These are phyloP conservation scores for Leucophora obtusa DNA, from an alignment of 2,888 invertebrate genomes.

Conservation along the genomic window DNA sequence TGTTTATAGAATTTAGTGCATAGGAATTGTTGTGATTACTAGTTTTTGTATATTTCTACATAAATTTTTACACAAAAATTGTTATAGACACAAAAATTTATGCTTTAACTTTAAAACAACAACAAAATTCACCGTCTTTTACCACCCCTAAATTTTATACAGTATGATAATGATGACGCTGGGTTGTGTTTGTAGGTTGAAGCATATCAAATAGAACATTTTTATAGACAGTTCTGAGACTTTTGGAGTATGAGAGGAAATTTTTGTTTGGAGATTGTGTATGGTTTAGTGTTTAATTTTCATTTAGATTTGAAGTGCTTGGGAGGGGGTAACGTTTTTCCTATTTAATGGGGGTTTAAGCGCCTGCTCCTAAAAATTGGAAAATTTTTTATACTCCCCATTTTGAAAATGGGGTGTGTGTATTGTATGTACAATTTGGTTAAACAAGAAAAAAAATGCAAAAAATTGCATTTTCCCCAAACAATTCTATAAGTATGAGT, in stretches of 20 bases:
- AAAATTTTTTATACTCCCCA: constrained; percentile 55
- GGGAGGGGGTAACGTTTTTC: constrained; percentile 4
- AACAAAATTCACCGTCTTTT: constrained; percentile 7
- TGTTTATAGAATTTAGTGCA: constrained; percentile 61
- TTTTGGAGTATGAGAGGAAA: constrained; percentile 58
- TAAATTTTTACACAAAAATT: constrained; percentile 63
- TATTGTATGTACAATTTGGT: constrained; percentile 25
- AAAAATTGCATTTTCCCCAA: constrained; percentile 50
- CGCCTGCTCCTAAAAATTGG: constrained; percentile 65
- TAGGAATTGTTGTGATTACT: constrained; percentile 64
- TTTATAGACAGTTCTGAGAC: constrained; percentile 63
- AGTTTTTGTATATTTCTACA: constrained; percentile 40
- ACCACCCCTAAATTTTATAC: constrained; percentile 21
- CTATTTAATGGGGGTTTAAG: constrained; percentile 49
- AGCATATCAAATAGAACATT: constrained; percentile 45
- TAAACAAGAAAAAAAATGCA: constrained; percentile 43
- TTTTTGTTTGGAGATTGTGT: constrained; percentile 13
- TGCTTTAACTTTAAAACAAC: constrained; percentile 23
- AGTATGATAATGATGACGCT: too few relatives aligned
- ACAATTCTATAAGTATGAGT: constrained; percentile 43
- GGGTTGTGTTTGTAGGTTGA: too few relatives aligned
- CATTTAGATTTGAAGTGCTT: constrained; percentile 10
- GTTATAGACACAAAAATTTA: constrained; percentile 66
- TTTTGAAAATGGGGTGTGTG: constrained; percentile 41
- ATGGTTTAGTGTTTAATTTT: constrained; percentile 6